phyloP scores from a whole-genome alignment of 2,797 vertebrate genomes.

The Gouania willdenowi region DNA sequence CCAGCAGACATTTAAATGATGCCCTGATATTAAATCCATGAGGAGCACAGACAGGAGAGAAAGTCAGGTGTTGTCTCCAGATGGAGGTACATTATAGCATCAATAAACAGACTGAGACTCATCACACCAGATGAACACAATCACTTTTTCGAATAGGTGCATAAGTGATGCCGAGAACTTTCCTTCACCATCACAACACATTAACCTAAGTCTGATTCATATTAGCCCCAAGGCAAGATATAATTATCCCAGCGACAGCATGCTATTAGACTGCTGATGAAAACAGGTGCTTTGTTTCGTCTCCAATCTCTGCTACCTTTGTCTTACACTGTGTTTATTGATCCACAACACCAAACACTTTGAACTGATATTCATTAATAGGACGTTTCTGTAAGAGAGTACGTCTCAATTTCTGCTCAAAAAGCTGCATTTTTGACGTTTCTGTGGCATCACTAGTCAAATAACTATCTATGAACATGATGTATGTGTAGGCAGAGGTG shows the following conservation, averaged over 20 bases:
- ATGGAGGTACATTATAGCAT: constrained; percentile 16
- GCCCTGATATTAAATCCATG: constrained; percentile 21
- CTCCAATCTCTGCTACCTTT: constrained; percentile 9
- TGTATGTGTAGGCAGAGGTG: no score
- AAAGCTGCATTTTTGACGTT: no score
- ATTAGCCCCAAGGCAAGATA: constrained; percentile 30
- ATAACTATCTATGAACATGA: no score
- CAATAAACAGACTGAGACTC: constrained; percentile 13
- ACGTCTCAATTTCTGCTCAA: no score
- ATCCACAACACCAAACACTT: background rate
- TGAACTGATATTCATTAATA: constrained; percentile 1
- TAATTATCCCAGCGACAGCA: constrained; percentile 37
- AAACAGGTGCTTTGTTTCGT: constrained; percentile 17
- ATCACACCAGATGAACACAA: constrained; percentile 30
- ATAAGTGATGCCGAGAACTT: constrained; percentile 26
- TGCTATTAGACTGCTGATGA: constrained; percentile 20
- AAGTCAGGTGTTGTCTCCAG: background rate
- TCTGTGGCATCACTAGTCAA: no score
- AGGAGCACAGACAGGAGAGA: constrained; percentile 7
- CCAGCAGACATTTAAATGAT: constrained; percentile 25
- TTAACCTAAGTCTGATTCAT: constrained; percentile 41
- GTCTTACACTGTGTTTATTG: constrained; percentile 5
- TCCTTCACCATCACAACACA: constrained; percentile 43
- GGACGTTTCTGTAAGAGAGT: no score
- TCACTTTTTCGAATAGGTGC: constrained; percentile 18